Evolutionary conservation across 2,888 invertebrate genomes (phyloP).

Genomic region (Silvanus unidentatus): DNA sequence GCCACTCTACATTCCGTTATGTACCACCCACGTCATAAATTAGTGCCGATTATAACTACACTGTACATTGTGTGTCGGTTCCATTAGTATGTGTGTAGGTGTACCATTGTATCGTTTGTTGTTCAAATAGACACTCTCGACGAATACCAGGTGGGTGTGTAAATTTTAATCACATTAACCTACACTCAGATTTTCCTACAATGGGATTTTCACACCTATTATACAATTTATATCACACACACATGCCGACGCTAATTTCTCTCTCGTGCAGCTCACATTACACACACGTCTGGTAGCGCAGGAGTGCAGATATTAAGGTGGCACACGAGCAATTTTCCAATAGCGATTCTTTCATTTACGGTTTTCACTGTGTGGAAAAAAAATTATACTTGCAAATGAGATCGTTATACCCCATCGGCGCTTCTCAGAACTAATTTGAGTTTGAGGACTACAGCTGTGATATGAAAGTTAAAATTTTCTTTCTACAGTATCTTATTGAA

Average conservation of each 20-base stretch:
- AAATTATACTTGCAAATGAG: constrained; percentile 2
- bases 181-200: neutral
- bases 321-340: no score
- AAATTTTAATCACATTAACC: constrained; percentile 2
- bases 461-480: constrained; percentile 13
- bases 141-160: neutral
- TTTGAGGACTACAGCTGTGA: constrained; percentile 5
- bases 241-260: neutral
- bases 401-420: constrained; percentile 3
- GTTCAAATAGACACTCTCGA: no score
- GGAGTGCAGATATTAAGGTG: no score
- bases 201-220: constrained; percentile 2
- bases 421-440: constrained; percentile 5
- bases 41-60: no score
- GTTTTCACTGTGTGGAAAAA: no score
- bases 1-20: no score
- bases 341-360: neutral
- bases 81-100: neutral
- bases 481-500: constrained; percentile 23
- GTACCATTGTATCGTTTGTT: neutral
- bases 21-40: no score
- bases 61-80: no score
- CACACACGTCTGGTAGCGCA: no score
- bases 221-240: no score
- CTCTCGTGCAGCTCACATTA: no score